Evolutionary conservation across 2,888 invertebrate genomes (phyloP).

Genomic region (Polylopha cassiicola): DNA sequence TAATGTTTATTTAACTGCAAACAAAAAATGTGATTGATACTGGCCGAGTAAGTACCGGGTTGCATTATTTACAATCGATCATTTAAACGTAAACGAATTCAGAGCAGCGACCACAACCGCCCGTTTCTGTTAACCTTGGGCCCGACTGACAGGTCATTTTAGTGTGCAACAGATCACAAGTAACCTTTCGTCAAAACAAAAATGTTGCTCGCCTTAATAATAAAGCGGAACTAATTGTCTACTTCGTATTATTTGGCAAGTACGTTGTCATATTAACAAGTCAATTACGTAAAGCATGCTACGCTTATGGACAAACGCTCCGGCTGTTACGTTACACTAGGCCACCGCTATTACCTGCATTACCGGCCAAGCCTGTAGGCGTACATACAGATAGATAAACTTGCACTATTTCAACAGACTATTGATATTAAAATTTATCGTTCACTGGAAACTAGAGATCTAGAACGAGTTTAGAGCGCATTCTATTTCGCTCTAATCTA

Average conservation of each 20-base stretch:
- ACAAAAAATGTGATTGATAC: not conserved
- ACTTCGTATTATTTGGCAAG: slow-evolving; percentile 46
- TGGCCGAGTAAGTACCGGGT: slow-evolving; percentile 2
- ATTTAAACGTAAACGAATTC: slow-evolving; percentile 6
- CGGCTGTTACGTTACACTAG: slow-evolving; percentile 45
- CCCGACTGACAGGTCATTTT: slow-evolving; percentile 47
- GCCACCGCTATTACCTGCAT: slow-evolving; percentile 37
- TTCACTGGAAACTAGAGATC: slow-evolving; percentile 48
- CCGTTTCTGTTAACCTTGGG: slow-evolving; percentile 62
- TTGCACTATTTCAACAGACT: slow-evolving; percentile 46
- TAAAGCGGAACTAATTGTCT: slow-evolving; percentile 62
- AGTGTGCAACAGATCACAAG: slow-evolving; percentile 36
- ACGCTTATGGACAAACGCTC: slow-evolving; percentile 43
- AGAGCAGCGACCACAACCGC: slow-evolving; percentile 44
- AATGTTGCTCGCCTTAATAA: slow-evolving; percentile 58
- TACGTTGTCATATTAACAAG: slow-evolving; percentile 52
- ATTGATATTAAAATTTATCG: slow-evolving; percentile 36
- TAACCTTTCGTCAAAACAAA: slow-evolving; percentile 44
- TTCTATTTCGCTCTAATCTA: slow-evolving; percentile 4
- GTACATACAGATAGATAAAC: slow-evolving; percentile 42
- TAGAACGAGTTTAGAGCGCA: slow-evolving; percentile 1
- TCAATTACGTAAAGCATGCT: slow-evolving; percentile 60
- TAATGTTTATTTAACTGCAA: too few species aligned
- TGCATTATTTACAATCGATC: slow-evolving; percentile 12
- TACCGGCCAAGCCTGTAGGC: slow-evolving; percentile 36